Percentiles rank a stretch among this genome's conserved stretches.
phyloP scores from a whole-genome alignment of 2,797 vertebrate genomes.

The Malacoraja senta region DNA sequence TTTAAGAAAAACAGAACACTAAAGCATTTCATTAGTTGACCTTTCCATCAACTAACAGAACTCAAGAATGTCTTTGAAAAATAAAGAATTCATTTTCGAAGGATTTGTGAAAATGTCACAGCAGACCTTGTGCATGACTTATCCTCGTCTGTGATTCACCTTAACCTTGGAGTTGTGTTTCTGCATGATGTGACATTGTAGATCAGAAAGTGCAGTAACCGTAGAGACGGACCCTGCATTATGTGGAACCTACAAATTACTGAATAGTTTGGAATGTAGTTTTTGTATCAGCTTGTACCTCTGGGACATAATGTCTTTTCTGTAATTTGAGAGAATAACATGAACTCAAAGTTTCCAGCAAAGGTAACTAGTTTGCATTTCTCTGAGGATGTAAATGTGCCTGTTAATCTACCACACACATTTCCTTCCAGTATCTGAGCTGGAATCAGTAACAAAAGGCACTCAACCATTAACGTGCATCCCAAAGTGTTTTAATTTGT shows the following conservation, averaged over 20 bases:
- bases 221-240: not conserved
- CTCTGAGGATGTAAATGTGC: not conserved
- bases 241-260: not conserved
- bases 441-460: not conserved
- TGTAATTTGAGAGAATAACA: not conserved
- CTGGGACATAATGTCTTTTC: not conserved
- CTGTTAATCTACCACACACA: not conserved
- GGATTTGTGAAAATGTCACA: constrained; percentile 26
- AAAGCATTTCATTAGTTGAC: not conserved
- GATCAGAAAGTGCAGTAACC: not conserved
- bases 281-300: not conserved
- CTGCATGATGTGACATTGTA: not conserved
- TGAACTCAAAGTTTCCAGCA: not conserved
- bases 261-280: not conserved
- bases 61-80: not conserved
- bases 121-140: not conserved
- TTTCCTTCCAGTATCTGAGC: not conserved
- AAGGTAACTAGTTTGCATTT: not conserved
- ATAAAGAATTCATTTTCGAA: not conserved
- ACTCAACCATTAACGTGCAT: not conserved
- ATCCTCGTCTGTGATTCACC: not conserved
- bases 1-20: not conserved
- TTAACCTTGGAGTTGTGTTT: not conserved
- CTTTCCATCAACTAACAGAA: not conserved
- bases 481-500: not conserved